These are phyloP conservation scores for Onychomys leucogaster DNA, from an alignment of 2,797 vertebrate genomes.

Conservation along the genomic window DNA sequence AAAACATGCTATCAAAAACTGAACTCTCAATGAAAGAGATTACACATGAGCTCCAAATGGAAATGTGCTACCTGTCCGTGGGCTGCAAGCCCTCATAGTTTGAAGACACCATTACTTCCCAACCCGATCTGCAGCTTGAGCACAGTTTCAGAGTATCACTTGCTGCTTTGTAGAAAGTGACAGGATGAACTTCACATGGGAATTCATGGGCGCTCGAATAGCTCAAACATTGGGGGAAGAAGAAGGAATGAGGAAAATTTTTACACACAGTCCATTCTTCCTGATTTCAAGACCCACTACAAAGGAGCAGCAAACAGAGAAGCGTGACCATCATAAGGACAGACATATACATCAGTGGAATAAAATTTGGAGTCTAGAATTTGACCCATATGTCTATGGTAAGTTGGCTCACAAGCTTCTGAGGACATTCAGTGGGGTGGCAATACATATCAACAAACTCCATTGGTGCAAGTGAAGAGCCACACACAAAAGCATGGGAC, in stretches of 20 bases:
- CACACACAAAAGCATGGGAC: neutral
- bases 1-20: neutral
- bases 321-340: neutral
- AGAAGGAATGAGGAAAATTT: neutral
- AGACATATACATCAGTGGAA: neutral
- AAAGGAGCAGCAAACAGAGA: neutral
- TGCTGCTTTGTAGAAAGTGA: conserved; percentile 23
- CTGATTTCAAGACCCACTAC: conserved; percentile 45
- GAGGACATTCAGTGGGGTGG: neutral
- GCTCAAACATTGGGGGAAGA: neutral
- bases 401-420: neutral
- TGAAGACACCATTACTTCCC: neutral
- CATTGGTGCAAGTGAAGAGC: neutral
- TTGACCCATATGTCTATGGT: neutral
- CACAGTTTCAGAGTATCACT: neutral
- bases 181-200: neutral
- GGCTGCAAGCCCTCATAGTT: neutral
- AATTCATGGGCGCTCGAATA: neutral
- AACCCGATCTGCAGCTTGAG: neutral
- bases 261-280: neutral
- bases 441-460: neutral
- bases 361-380: conserved; percentile 39
- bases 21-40: neutral
- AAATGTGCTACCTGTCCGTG: neutral
- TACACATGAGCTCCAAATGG: neutral